phyloP scores from a whole-genome alignment of 2,797 vertebrate genomes.

The Oceanodroma leucorhoa region DNA sequence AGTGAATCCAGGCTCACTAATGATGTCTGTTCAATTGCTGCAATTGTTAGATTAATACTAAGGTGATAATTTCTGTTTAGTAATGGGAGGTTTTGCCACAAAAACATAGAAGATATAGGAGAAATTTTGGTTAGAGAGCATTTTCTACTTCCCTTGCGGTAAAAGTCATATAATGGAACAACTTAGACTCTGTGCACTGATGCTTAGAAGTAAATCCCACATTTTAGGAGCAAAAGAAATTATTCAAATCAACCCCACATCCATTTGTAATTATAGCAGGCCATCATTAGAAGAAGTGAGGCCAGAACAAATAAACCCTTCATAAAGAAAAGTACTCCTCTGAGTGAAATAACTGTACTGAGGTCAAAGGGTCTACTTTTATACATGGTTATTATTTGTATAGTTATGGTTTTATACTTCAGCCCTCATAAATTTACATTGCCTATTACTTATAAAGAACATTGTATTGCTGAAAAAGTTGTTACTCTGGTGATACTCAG shows the following conservation, averaged over 20 bases:
- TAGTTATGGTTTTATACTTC: background rate
- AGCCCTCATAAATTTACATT: background rate
- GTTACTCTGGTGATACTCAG: conserved; percentile 42
- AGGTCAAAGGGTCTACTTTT: background rate
- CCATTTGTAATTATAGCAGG: background rate
- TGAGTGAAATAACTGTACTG: background rate
- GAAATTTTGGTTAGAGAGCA: background rate
- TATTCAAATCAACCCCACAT: background rate
- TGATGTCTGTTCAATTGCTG: background rate
- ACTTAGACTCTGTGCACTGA: background rate
- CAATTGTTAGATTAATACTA: background rate
- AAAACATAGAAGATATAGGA: background rate
- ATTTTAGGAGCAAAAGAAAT: background rate
- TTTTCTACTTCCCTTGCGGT: background rate
- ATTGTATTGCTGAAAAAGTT: conserved; percentile 2
- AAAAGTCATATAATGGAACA: background rate
- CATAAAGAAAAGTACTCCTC: background rate
- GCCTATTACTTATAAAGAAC: background rate
- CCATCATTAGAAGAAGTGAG: background rate
- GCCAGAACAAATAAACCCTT: background rate
- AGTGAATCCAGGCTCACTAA: background rate
- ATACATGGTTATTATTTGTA: background rate
- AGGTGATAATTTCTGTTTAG: background rate
- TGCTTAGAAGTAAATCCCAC: background rate
- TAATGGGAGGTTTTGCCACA: background rate